Conservation (phyloP, 2,797 vertebrate species). For the Spheniscus humboldti region DNA sequence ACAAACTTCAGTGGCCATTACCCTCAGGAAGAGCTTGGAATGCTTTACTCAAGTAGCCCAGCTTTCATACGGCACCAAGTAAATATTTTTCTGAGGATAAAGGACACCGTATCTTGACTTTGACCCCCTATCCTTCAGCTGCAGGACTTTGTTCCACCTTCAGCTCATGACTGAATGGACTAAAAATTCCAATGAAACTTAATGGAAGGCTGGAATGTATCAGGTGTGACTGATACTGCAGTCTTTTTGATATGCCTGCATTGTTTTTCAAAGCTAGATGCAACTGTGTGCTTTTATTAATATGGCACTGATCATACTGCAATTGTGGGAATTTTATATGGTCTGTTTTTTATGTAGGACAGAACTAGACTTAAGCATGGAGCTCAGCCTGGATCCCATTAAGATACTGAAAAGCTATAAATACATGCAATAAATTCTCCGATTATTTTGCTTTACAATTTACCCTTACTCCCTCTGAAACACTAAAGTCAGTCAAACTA, state of each 20-base stretch:
- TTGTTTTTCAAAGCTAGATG: neutral
- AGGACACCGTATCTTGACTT: neutral
- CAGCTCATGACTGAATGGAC: neutral
- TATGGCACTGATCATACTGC: neutral
- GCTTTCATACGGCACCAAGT: neutral
- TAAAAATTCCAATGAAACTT: neutral
- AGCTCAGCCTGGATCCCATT: neutral
- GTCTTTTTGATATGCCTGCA: neutral
- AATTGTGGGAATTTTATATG: neutral
- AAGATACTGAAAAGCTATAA: neutral
- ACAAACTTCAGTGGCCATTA: neutral
- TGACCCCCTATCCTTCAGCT: neutral
- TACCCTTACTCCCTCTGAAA: neutral
- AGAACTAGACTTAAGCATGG: neutral
- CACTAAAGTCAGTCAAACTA: neutral
- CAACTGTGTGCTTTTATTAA: neutral
- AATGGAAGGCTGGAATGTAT: neutral
- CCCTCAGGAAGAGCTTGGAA: neutral
- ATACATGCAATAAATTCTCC: neutral
- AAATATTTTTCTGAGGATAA: slow-evolving; percentile 29
- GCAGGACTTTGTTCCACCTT: neutral
- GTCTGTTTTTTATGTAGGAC: neutral
- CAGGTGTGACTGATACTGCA: neutral
- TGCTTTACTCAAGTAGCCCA: neutral
- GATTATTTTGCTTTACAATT: neutral